Base-by-base conservation (phyloP, 2,113 vertebrate species). In the Castor canadensis region DNA sequence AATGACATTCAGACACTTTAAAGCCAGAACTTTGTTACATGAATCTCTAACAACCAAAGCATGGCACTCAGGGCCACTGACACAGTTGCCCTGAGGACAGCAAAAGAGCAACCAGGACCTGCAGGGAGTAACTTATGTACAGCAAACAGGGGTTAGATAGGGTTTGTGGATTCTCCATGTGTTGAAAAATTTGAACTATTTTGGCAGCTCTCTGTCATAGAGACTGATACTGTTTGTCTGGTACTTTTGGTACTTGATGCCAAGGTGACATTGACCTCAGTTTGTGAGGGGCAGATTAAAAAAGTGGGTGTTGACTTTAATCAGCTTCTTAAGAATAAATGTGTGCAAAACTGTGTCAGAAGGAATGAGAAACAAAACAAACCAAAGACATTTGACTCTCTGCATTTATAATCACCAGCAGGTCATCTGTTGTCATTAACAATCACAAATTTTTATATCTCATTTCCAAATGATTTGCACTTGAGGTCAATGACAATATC, bases 71-170 rank as follows among this genome's bases (percentile, higher is more conserved):
- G 5, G 2, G 9, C 5, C 35, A 49, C 67, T 62, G 32, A 71
- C 22, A 15, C 6, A 24, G 7, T 72, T 32, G 20, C 12, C 13
- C 2, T 0, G 20, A 76, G 49, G 16, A n/a, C 9, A 77, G 2
- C 5, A 11, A 49, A 19, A 28, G 2, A 80, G 45, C 72, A 43
- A 54, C 12, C 12, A 45, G 32, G 12, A 56, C 4, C 19, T 87
- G 1, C 19, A 67, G 13, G 38, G 26, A 1, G 0, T 5, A 13
- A 1, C 10, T 77, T 67, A 38, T 15, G 3, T 45, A 3, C n/a
- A 5, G 20, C 5, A 64, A 79, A 8, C 0, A 35, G 9, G 4
- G 2, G 9, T 2, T 77, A 95, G 24, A 6, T 82, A 32, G 66
- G 2, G 26, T 49, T 73, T 6, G 6, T 64, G 10, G 6, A 15